Evolutionary conservation across 2,797 vertebrate genomes (phyloP).

Genomic region (Cyclopterus lumpus): DNA sequence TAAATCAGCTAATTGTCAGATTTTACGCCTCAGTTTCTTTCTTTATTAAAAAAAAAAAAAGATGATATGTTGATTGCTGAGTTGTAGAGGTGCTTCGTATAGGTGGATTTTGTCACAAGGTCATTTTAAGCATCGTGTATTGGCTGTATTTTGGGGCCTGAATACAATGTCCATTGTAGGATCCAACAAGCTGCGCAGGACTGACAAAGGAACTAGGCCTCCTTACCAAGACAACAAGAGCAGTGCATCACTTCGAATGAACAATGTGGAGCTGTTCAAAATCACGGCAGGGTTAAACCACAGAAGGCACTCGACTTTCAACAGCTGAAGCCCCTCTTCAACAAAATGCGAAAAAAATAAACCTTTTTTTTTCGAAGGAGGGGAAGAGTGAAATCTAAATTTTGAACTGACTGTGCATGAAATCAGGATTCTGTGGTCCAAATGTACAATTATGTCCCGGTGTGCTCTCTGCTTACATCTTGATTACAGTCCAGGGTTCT

Average conservation of each 20-base stretch:
- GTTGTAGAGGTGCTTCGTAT: background rate
- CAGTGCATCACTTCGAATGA: constrained; percentile 26
- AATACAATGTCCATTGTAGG: background rate
- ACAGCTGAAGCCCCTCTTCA: constrained; percentile 31
- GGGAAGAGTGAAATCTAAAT: background rate
- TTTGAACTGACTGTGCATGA: background rate
- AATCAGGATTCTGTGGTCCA: constrained; percentile 11
- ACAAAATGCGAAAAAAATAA: constrained; percentile 29
- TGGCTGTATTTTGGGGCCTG: background rate
- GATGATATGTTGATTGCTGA: no score
- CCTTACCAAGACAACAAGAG: constrained; percentile 19
- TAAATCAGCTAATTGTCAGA: background rate
- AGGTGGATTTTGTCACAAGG: background rate
- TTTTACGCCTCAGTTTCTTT: background rate
- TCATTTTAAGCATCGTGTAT: background rate
- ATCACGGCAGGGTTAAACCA: constrained; percentile 18
- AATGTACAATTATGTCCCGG: background rate
- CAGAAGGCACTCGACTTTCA: constrained; percentile 20
- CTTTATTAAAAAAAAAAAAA: background rate
- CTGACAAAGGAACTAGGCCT: background rate
- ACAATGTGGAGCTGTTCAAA: constrained; percentile 29
- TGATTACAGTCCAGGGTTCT: background rate
- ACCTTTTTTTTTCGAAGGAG: constrained; percentile 12
- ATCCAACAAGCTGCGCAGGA: background rate
- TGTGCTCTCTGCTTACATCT: background rate